Evolutionary conservation across 2,113 vertebrate species (phyloP).

Genomic region (Cricetomys ansorgei): DNA sequence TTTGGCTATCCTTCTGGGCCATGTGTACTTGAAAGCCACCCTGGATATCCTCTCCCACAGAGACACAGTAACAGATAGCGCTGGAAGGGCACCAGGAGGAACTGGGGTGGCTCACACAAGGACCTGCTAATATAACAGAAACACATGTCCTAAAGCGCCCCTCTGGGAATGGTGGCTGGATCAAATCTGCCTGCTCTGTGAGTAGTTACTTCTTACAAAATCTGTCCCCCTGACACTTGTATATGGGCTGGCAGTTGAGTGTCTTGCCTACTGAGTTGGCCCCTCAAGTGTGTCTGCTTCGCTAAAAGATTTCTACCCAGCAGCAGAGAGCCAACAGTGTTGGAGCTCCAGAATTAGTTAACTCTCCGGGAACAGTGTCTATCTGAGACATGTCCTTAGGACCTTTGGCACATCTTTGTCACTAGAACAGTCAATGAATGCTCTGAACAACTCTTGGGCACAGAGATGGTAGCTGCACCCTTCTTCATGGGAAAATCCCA

Average conservation of each 20-base stretch:
- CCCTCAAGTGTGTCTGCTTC: background rate
- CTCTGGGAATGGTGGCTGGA: background rate
- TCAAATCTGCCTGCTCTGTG: constrained; percentile 1
- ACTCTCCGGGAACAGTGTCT: background rate
- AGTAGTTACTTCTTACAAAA: constrained; percentile 2
- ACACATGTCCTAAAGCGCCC: background rate
- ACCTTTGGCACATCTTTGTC: background rate
- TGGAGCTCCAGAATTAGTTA: background rate
- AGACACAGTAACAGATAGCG: background rate
- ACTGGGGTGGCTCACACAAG: background rate
- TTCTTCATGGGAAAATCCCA: background rate
- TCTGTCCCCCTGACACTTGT: background rate
- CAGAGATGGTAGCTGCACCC: no score
- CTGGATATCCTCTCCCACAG: background rate
- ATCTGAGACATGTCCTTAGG: background rate
- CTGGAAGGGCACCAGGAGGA: background rate
- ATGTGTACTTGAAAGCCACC: background rate
- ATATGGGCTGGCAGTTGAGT: background rate
- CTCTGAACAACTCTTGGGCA: background rate
- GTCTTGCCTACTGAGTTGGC: background rate
- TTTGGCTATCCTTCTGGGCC: background rate
- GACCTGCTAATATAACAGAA: background rate
- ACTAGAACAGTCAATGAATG: background rate
- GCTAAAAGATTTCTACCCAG: background rate
- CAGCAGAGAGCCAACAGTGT: background rate